phyloP scores from a whole-genome alignment of 2,888 invertebrate genomes.

The Spodoptera littoralis region DNA sequence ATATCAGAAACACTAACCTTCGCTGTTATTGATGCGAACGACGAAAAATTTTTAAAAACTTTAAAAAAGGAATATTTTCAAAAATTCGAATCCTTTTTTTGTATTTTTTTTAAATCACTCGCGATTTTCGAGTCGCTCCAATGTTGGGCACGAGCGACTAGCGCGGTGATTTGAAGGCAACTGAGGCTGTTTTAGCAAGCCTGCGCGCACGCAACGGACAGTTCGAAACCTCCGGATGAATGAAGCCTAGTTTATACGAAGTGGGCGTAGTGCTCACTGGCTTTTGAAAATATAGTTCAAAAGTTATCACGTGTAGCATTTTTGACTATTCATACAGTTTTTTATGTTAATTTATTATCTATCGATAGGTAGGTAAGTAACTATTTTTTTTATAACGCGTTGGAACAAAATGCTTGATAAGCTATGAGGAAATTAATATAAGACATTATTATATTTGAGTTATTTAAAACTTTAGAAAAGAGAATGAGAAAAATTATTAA shows the following conservation, averaged over 20 bases:
- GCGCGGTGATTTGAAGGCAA: constrained; percentile 53
- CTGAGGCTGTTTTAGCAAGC: constrained; percentile 51
- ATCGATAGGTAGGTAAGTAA: no score
- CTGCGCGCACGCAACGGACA: constrained; percentile 52
- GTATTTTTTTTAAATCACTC: constrained; percentile 44
- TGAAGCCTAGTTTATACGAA: constrained; percentile 43
- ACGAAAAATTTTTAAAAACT: constrained; percentile 6
- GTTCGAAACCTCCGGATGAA: constrained; percentile 49
- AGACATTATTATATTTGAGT: no score
- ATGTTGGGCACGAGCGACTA: constrained; percentile 39
- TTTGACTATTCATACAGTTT: neutral
- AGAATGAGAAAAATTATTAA: no score
- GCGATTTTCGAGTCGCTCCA: constrained; percentile 36
- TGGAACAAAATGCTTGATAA: no score
- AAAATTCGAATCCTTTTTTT: constrained; percentile 12
- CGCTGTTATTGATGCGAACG: constrained; percentile 15
- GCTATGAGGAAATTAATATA: no score
- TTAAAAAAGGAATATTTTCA: constrained; percentile 4
- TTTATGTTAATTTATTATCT: no score
- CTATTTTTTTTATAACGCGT: no score
- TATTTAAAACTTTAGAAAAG: no score
- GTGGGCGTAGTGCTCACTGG: constrained; percentile 24
- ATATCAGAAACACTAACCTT: constrained; percentile 46
- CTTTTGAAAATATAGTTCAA: constrained; percentile 9
- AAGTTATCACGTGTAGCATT: constrained; percentile 4